Evolutionary conservation across 2,113 vertebrate genomes (phyloP).

Genomic region (Erythrocercus mccallii): DNA sequence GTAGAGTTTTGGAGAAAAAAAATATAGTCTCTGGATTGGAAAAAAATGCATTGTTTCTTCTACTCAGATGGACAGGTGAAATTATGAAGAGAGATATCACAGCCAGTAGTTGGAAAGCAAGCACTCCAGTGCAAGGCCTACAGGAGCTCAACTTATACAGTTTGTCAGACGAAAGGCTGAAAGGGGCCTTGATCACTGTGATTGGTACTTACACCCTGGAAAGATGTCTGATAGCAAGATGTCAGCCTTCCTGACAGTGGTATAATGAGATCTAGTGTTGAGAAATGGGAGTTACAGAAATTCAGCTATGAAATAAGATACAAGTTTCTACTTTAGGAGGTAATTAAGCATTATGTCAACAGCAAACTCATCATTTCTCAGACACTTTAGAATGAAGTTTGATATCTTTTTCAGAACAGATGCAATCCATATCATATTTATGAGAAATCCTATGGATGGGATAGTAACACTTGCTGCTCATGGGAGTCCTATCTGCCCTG

Average conservation of each 20-base stretch:
- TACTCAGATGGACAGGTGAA: background rate
- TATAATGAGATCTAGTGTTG: slow-evolving; percentile 29
- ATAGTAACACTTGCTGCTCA: background rate
- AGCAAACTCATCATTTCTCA: background rate
- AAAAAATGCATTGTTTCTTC: background rate
- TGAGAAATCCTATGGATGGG: background rate
- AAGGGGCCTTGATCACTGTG: slow-evolving; percentile 25
- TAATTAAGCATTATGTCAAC: slow-evolving; percentile 49
- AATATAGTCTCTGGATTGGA: background rate
- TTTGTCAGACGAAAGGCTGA: slow-evolving; percentile 17
- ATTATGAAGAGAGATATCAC: background rate
- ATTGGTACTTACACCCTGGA: slow-evolving; percentile 37
- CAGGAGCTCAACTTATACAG: slow-evolving; percentile 13
- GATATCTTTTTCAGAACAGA: background rate
- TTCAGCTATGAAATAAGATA: background rate
- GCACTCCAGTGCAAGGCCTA: background rate
- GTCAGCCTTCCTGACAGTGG: slow-evolving; percentile 37
- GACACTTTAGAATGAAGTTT: background rate
- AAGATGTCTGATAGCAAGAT: slow-evolving; percentile 34
- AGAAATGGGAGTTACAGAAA: background rate
- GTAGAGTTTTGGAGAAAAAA: background rate
- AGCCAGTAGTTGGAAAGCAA: background rate
- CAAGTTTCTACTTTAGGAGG: background rate
- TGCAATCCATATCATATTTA: background rate
- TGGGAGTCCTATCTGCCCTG: background rate